A percentile compares a stretch with the other conserved stretches of the same genome.
These are phyloP conservation scores for Acleris sparsana DNA, from an alignment of 2,888 invertebrate species.

Conservation along the genomic window DNA sequence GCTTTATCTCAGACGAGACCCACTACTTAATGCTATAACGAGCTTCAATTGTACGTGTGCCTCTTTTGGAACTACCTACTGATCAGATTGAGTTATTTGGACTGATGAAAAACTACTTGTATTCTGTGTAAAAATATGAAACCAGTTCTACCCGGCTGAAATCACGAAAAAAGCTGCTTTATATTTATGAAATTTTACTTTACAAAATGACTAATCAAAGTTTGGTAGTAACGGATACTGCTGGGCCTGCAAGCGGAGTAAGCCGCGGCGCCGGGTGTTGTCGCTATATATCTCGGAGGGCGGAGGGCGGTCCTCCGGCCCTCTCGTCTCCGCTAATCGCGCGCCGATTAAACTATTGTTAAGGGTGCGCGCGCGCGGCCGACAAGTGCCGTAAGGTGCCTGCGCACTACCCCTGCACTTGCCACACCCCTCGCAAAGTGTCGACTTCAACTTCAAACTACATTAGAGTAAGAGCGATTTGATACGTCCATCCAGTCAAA, in stretches of 20 bases:
- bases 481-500: not conserved
- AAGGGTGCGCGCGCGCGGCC: slow-evolving; percentile 37
- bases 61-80: too few relatives aligned
- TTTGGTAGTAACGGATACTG: not conserved
- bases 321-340: slow-evolving; percentile 55
- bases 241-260: not conserved
- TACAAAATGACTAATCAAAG: not conserved
- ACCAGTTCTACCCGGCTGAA: too few relatives aligned
- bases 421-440: not conserved
- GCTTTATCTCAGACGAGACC: not conserved
- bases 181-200: not conserved
- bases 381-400: slow-evolving; percentile 19
- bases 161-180: too few relatives aligned
- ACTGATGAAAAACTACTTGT: too few relatives aligned
- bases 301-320: slow-evolving; percentile 42
- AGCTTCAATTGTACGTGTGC: too few relatives aligned
- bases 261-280: not conserved
- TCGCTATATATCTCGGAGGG: slow-evolving; percentile 41
- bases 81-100: too few relatives aligned
- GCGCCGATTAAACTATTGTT: slow-evolving; percentile 59
- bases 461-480: not conserved
- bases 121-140: too few relatives aligned
- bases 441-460: not conserved
- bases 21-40: not conserved
- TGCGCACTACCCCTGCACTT: not conserved